These are phyloP conservation scores for Paramormyrops kingsleyae DNA, from an alignment of 2,113 vertebrate genomes.

Conservation along the genomic window DNA sequence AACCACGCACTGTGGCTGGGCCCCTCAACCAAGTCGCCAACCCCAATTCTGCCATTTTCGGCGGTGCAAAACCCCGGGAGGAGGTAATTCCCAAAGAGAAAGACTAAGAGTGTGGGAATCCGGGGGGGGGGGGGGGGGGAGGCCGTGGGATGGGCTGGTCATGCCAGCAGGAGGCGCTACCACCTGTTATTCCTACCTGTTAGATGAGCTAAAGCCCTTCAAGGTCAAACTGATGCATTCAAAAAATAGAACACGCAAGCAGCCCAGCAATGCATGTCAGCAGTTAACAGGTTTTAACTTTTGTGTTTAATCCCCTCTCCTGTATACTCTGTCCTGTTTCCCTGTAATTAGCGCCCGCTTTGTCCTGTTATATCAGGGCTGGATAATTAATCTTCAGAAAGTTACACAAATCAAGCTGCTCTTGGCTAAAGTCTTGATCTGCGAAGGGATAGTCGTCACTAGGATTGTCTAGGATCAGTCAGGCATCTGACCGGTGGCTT, in stretches of 20 bases:
- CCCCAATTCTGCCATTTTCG: conserved; percentile 96
- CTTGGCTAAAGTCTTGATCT: background rate
- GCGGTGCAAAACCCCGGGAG: conserved; percentile 92
- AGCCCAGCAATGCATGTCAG: conserved; percentile 89
- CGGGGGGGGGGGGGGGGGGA: conserved; percentile 38
- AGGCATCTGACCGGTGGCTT: background rate
- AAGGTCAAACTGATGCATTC: conserved; percentile 51
- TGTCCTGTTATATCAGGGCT: conserved; percentile 46
- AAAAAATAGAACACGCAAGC: conserved; percentile 53
- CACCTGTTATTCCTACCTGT: conserved; percentile 66
- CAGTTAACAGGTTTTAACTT: conserved; percentile 64
- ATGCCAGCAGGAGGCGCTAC: conserved; percentile 55
- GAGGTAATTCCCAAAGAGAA: conserved; percentile 83
- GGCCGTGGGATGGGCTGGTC: conserved; percentile 51
- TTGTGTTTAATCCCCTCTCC: conserved; percentile 58
- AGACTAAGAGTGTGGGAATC: conserved; percentile 57
- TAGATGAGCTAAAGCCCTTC: conserved; percentile 56
- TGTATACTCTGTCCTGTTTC: conserved; percentile 64
- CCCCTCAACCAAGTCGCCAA: conserved; percentile 99
- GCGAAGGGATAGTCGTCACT: background rate
- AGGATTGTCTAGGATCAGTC: background rate
- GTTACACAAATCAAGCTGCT: conserved; percentile 26
- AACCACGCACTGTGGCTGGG: conserved; percentile 86
- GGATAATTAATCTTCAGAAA: conserved; percentile 18
- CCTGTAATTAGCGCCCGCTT: conserved; percentile 78